Evolutionary conservation across 2,797 vertebrate species (phyloP).

Genomic region (Argya squamiceps): DNA sequence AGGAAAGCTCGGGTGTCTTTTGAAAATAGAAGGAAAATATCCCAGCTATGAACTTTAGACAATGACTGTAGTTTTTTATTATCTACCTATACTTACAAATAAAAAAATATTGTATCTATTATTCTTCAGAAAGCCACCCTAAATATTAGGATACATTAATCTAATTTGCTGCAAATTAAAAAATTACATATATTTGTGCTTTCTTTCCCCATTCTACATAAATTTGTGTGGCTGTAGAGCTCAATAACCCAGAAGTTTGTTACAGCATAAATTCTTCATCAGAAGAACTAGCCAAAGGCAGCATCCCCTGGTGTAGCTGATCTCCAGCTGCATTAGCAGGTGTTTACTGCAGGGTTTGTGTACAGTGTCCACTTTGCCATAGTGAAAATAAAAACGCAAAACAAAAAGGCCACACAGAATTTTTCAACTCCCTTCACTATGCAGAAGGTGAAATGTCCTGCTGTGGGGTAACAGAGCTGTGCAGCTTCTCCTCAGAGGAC

Average conservation of each 20-base stretch:
- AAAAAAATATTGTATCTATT: background rate
- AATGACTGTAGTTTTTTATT: background rate
- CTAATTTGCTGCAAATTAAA: background rate
- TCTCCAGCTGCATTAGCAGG: background rate
- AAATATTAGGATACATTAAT: background rate
- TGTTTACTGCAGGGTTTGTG: background rate
- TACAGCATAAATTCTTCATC: background rate
- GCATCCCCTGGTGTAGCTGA: background rate
- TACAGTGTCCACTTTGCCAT: background rate
- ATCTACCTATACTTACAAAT: background rate
- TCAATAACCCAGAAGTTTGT: background rate
- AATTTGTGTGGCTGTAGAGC: background rate
- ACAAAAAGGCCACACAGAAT: background rate
- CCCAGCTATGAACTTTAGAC: background rate
- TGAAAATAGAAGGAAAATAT: background rate
- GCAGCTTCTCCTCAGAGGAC: background rate
- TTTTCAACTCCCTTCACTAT: background rate
- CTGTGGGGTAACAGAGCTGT: background rate
- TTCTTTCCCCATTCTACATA: background rate
- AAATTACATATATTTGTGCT: rapidly evolving
- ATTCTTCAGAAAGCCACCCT: background rate
- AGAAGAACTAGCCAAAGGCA: background rate
- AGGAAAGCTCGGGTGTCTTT: background rate
- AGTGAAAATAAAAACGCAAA: background rate
- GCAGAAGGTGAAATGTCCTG: background rate